Evolutionary conservation across 2,797 vertebrate genomes (phyloP).

Genomic region (Orestias chungarensis): DNA sequence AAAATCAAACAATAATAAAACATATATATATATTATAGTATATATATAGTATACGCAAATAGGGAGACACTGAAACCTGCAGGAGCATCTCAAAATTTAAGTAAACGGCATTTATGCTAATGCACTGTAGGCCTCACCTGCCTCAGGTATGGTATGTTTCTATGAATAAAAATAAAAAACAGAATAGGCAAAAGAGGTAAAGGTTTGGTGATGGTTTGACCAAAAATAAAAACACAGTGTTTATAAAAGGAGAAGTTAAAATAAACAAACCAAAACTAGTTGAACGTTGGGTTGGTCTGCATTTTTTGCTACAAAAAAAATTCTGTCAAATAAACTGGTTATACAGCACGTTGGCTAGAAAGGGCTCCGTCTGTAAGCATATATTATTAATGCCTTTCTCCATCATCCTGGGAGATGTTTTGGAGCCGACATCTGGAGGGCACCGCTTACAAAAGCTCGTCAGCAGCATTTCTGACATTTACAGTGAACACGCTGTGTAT

Average conservation of each 20-base stretch:
- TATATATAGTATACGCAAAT: not conserved
- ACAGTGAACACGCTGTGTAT: constrained; percentile 4
- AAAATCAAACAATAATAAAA: too few species aligned
- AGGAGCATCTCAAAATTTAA: not conserved
- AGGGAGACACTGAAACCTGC: not conserved
- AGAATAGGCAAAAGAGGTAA: not conserved
- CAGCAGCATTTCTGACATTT: not conserved
- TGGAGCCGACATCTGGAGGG: not conserved
- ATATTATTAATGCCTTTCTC: not conserved
- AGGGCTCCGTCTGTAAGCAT: not conserved
- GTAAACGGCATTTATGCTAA: not conserved
- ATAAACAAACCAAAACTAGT: not conserved
- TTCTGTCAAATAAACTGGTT: not conserved
- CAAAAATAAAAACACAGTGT: not conserved
- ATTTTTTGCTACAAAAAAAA: not conserved
- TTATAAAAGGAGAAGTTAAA: not conserved
- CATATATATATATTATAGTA: too few species aligned
- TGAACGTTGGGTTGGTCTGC: not conserved
- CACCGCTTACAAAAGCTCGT: not conserved
- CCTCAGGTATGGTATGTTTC: not conserved
- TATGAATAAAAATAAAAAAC: not conserved
- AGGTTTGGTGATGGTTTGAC: not conserved
- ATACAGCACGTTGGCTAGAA: not conserved
- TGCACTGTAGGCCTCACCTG: not conserved
- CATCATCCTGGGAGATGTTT: not conserved